phyloP scores from a whole-genome alignment of 1,140 invertebrate species.

The Trinorchestia longiramus region DNA sequence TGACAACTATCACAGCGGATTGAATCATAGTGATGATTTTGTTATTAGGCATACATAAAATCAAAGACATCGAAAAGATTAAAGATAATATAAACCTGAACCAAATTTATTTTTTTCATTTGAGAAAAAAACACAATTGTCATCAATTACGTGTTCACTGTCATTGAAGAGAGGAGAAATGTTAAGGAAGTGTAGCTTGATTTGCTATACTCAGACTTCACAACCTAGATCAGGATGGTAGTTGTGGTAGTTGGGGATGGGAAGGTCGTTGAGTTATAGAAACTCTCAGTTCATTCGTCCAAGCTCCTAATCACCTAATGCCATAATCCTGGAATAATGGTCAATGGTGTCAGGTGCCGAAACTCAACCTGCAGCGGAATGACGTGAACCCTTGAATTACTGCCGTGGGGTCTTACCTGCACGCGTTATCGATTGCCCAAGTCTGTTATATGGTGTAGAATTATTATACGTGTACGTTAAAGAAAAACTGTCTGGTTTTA shows the following conservation, averaged over 20 bases:
- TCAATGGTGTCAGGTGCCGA: neutral
- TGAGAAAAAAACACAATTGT: neutral
- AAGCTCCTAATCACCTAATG: neutral
- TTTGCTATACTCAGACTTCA: neutral
- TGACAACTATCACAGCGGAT: no score
- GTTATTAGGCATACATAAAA: neutral
- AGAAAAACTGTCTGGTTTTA: neutral
- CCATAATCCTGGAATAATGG: neutral
- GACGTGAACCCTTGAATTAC: neutral
- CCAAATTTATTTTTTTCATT: neutral
- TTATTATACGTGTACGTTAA: neutral
- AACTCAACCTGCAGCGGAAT: neutral
- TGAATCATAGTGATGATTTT: neutral
- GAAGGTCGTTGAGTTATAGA: neutral
- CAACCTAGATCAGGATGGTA: neutral
- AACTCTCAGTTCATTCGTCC: neutral
- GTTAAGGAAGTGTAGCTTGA: neutral
- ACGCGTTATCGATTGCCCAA: neutral
- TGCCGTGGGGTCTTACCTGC: neutral
- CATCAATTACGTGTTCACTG: neutral
- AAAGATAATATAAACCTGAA: neutral
- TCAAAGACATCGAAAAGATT: neutral
- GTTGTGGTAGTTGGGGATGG: no score
- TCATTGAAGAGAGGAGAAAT: neutral
- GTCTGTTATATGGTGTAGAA: neutral